phyloP scores from a whole-genome alignment of 2,888 invertebrate genomes.

The Margaritifera margaritifera region DNA sequence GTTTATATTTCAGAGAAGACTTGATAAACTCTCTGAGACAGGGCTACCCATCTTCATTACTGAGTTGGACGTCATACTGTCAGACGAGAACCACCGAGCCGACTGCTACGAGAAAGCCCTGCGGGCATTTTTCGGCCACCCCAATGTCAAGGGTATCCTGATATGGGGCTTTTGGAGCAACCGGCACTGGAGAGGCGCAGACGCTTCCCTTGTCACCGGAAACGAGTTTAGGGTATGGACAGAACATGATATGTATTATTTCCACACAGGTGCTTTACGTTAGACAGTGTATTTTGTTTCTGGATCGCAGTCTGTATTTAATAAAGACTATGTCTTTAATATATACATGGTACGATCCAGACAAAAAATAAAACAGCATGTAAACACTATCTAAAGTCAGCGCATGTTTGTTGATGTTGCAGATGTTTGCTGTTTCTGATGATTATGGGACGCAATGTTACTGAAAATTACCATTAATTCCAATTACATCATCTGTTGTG shows the following conservation, averaged over 20 bases:
- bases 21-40: slow-evolving; percentile 36
- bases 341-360: too few relatives aligned
- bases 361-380: too few relatives aligned
- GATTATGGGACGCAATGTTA: not conserved
- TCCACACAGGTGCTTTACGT: too few relatives aligned
- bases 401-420: too few relatives aligned
- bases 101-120: slow-evolving; percentile 29
- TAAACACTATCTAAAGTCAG: too few relatives aligned
- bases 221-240: slow-evolving; percentile 15
- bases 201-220: slow-evolving; percentile 22
- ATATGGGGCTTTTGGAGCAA: slow-evolving; percentile 42
- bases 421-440: slow-evolving; percentile 2
- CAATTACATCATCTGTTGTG: too few relatives aligned
- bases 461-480: too few relatives aligned
- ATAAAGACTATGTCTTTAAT: too few relatives aligned
- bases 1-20: slow-evolving; percentile 20
- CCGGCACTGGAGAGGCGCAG: slow-evolving; percentile 6
- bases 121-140: slow-evolving; percentile 34
- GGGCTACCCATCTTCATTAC: slow-evolving; percentile 47
- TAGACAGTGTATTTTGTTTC: too few relatives aligned
- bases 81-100: slow-evolving; percentile 34
- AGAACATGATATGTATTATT: not conserved
- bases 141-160: slow-evolving; percentile 28
- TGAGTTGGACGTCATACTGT: slow-evolving; percentile 29
- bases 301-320: too few relatives aligned